Percentiles rank a stretch among this genome's conserved stretches.
Evolutionary conservation across 2,888 invertebrate genomes (phyloP).

Genomic region (Stenchaetothrips biformis): DNA sequence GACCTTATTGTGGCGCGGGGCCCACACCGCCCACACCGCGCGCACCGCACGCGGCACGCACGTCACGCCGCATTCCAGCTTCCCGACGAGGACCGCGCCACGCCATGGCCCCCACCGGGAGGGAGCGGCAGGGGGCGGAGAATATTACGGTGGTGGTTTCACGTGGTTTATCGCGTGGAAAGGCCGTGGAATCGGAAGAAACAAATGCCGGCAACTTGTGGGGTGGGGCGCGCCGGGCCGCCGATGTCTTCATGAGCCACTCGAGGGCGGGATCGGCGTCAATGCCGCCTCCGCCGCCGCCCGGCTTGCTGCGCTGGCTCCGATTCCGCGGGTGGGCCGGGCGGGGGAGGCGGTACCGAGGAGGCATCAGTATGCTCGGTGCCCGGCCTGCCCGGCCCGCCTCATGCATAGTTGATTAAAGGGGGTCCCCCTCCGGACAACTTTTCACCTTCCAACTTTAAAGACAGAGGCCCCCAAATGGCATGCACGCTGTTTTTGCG

Average conservation of each 20-base stretch:
- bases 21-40: too few species aligned
- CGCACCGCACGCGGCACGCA: too few species aligned
- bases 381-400: not conserved
- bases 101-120: not conserved
- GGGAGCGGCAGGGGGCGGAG: not conserved
- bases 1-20: too few species aligned
- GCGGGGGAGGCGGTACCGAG: too few species aligned
- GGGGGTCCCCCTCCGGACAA: not conserved
- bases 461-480: not conserved
- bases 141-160: not conserved
- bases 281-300: too few species aligned
- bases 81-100: too few species aligned
- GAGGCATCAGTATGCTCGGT: slow-evolving; percentile 4
- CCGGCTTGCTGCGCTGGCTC: not conserved
- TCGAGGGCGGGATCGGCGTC: not conserved
- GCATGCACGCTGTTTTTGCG: not conserved
- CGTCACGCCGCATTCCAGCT: too few species aligned
- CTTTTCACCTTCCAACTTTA: slow-evolving; percentile 23
- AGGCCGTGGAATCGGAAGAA: slow-evolving; percentile 8
- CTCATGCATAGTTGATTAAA: slow-evolving; percentile 25
- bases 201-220: slow-evolving; percentile 18
- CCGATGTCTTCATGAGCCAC: slow-evolving; percentile 19
- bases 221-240: not conserved
- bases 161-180: slow-evolving; percentile 15
- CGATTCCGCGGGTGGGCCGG: too few species aligned